Conservation (phyloP, 2,888 invertebrate genomes). For the Gastrophysa polygoni region DNA sequence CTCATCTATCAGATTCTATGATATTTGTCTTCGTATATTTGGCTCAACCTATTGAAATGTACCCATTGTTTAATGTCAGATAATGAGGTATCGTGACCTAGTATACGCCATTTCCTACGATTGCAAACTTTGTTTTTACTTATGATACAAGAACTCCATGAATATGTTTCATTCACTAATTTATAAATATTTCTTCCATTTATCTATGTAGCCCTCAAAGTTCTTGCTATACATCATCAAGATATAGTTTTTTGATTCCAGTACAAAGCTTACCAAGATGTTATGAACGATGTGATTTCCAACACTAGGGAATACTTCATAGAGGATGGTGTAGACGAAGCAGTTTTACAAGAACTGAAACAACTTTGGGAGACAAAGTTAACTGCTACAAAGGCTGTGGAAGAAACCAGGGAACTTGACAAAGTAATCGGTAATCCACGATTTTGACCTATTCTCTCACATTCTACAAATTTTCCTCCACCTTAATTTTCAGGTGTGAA, state of each 20-base stretch:
- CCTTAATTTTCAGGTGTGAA: conserved; percentile 22
- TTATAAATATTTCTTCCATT: too few relatives aligned
- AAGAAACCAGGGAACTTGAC: conserved; percentile 58
- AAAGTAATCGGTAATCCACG: conserved; percentile 33
- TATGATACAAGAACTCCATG: too few relatives aligned
- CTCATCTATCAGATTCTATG: too few relatives aligned
- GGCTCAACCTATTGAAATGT: too few relatives aligned
- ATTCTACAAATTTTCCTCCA: neutral
- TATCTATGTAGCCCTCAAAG: too few relatives aligned
- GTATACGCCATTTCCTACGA: too few relatives aligned
- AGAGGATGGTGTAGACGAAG: conserved; percentile 97
- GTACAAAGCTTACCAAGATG: conserved; percentile 77
- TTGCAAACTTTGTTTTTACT: too few relatives aligned
- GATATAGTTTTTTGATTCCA: conserved; percentile 24
- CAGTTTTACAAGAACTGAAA: conserved; percentile 92
- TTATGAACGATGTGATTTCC: conserved; percentile 95
- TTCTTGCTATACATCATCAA: too few relatives aligned
- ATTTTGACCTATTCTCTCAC: neutral
- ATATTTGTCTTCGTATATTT: too few relatives aligned
- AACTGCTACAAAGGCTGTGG: conserved; percentile 86
- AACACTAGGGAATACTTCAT: conserved; percentile 93
- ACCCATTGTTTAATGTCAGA: too few relatives aligned
- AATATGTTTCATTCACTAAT: too few relatives aligned
- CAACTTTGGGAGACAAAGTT: conserved; percentile 94
- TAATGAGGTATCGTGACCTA: too few relatives aligned